Evolutionary conservation across 1,140 invertebrate species (phyloP), one percentile per base, ranked within the genome.

Genomic region (Drosophila repleta): DNA sequence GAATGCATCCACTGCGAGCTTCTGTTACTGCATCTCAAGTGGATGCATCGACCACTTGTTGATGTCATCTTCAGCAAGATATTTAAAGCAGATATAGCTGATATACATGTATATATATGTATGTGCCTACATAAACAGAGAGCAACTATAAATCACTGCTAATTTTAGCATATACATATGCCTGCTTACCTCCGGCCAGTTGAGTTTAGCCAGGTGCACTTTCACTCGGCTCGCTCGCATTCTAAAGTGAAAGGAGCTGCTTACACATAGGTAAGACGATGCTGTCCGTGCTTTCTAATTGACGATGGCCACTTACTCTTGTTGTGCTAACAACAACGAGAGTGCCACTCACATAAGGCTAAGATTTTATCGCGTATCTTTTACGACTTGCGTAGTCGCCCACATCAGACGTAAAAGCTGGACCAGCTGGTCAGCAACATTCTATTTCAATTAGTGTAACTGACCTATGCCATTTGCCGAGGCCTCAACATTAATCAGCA

Each of bases 361-460:
- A 37, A 18, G 37, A 55, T 49, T 24, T 43, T 48, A 65, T 64
- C 32, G 39, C 48, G n/a, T 32, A 55, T 62, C 15, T 55, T 39
- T 45, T 55, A 49, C 39, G 11, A 43, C n/a, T 26, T 26, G 57
- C 24, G 15, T 8, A 57, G 32, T 78, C 82, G 68, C 69, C 74
- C 82, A 78, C 74, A 55, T 43, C 41, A 49, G 10, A 51, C 2
- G 15, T 15, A 64, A 35, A 62, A 45, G 43, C 32, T 32, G 37
- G 45, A 64, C 17, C 21, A 41, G 66, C 51, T 41, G 37, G 56
- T 62, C 62, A 37, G 39, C 66, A 82, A 79, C 82, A 85, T 85
- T 85, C 82, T 85, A 85, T 85, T 85, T 87, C 82, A 85, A 85
- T 85, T 85, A 85, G 82, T 76, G 78, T 85, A 82, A 85, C 82